phyloP scores from a whole-genome alignment of 35 echinoderm and acorn worm genomes.

The Ophiothrix spiculata region DNA sequence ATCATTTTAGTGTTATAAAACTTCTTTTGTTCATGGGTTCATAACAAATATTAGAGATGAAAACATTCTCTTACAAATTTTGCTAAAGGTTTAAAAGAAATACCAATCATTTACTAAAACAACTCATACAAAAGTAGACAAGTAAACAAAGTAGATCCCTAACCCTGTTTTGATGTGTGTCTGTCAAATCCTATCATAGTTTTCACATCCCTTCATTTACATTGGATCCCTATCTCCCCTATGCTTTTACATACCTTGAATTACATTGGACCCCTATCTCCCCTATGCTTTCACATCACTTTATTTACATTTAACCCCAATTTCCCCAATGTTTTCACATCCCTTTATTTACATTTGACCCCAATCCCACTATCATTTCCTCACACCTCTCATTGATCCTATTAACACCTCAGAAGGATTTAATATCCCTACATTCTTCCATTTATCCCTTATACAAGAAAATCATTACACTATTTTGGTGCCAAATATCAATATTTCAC shows the following conservation, averaged over 20 bases:
- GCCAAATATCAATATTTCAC: background rate
- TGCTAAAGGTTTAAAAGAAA: too few species aligned
- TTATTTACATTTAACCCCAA: background rate
- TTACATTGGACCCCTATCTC: background rate
- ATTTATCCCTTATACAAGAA: background rate
- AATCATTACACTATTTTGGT: conserved; percentile 2
- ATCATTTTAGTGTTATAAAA: too few species aligned
- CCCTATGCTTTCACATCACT: background rate
- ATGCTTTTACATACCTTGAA: background rate
- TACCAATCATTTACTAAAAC: too few species aligned
- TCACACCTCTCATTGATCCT: background rate
- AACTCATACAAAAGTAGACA: too few species aligned
- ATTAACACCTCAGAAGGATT: background rate
- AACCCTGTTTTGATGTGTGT: too few species aligned
- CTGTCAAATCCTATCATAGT: too few species aligned
- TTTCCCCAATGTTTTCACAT: background rate
- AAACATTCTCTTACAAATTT: too few species aligned
- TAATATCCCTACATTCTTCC: background rate
- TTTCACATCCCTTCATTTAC: background rate
- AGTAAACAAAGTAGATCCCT: too few species aligned
- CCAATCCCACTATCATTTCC: background rate
- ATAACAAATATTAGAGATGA: too few species aligned
- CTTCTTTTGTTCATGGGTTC: too few species aligned
- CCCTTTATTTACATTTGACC: background rate
- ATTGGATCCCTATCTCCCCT: background rate